Evolutionary conservation across 2,113 vertebrate species (phyloP).

Genomic region (Diadophis punctatus): DNA sequence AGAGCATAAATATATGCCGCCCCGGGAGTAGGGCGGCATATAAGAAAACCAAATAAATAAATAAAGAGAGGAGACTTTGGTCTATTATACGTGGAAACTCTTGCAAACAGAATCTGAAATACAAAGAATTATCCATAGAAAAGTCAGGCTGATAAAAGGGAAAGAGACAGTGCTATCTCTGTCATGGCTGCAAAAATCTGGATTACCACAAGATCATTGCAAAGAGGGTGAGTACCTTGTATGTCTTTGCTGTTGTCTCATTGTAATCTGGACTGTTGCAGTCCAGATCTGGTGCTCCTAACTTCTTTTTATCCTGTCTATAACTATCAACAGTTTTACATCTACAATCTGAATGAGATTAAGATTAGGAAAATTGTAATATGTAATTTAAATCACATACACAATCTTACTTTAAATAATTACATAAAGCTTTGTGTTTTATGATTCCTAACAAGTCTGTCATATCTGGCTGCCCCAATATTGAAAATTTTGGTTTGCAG

Average conservation of each 20-base stretch:
- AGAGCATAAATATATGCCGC: no score
- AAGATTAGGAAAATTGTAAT: not conserved
- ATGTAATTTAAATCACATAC: not conserved
- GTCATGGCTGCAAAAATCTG: not conserved
- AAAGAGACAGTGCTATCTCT: not conserved
- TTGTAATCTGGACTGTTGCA: not conserved
- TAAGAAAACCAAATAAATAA: no score
- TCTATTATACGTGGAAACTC: not conserved
- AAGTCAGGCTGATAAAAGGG: not conserved
- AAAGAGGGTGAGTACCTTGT: not conserved
- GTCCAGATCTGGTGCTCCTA: not conserved
- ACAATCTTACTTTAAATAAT: not conserved
- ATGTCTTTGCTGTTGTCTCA: not conserved
- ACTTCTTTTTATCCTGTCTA: not conserved
- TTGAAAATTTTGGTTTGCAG: not conserved
- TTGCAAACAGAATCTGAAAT: not conserved
- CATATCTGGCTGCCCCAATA: not conserved
- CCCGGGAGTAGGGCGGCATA: no score
- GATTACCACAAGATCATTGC: not conserved
- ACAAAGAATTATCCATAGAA: not conserved
- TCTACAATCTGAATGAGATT: not conserved
- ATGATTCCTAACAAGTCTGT: not conserved
- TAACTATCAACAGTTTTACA: not conserved
- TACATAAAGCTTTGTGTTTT: not conserved
- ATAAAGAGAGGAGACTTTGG: not conserved